Conservation (phyloP, 2,113 vertebrate genomes). For the Uropsilus gracilis region DNA sequence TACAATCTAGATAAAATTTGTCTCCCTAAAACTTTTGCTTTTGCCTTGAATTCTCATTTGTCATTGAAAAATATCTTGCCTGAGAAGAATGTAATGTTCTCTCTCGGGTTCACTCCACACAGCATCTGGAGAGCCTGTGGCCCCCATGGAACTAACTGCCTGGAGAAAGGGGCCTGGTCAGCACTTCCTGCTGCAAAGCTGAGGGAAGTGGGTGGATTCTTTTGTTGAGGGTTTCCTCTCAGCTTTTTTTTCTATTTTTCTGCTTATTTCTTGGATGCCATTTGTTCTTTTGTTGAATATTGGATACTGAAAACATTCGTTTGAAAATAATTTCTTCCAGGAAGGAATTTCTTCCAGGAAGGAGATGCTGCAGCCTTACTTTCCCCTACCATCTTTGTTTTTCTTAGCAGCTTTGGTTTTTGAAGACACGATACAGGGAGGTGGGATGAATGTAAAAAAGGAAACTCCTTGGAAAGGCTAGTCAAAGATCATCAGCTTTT, state of each 20-base stretch:
- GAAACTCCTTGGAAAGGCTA: background rate
- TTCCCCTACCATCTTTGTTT: background rate
- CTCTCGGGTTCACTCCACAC: background rate
- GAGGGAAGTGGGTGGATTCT: background rate
- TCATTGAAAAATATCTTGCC: background rate
- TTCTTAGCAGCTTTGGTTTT: background rate
- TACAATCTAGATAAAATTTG: background rate
- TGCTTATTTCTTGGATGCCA: background rate
- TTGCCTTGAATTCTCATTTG: background rate
- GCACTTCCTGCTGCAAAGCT: background rate
- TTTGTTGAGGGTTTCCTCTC: background rate
- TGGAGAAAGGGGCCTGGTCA: background rate
- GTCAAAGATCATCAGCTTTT: background rate
- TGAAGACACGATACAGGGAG: background rate
- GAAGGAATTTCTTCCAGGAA: background rate
- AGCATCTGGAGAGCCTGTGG: background rate
- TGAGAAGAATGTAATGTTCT: background rate
- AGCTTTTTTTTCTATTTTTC: background rate
- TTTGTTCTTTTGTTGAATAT: conserved; percentile 1
- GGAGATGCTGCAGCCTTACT: background rate
- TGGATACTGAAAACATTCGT: background rate
- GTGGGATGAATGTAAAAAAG: background rate
- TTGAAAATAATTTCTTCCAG: background rate
- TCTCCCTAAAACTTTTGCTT: background rate
- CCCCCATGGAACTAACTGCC: background rate